phyloP scores from a whole-genome alignment of 2,888 invertebrate species.

The Apodemia mormo region DNA sequence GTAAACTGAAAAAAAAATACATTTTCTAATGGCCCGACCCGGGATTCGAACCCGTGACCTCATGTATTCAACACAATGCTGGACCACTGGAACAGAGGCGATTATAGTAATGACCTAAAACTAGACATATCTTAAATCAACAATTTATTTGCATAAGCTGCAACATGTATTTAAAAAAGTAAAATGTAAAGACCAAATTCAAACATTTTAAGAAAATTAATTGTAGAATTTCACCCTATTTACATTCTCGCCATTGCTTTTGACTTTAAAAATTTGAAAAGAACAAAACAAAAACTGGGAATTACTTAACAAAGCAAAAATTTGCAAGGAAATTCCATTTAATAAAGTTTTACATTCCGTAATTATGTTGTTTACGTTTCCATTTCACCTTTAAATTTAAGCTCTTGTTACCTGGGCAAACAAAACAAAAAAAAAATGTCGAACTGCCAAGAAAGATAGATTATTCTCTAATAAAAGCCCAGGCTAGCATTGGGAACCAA shows the following conservation, averaged over 20 bases:
- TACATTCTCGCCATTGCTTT: constrained; percentile 1
- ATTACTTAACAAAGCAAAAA: neutral
- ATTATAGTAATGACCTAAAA: neutral
- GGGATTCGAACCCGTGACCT: too few relatives aligned
- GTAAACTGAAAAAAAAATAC: too few relatives aligned
- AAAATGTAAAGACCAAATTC: neutral
- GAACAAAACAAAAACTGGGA: constrained; percentile 4
- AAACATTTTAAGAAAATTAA: neutral
- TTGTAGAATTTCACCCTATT: constrained; percentile 1
- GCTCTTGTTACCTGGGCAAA: too few relatives aligned
- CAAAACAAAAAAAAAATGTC: too few relatives aligned
- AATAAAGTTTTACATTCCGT: constrained; percentile 1
- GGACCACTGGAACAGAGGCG: too few relatives aligned
- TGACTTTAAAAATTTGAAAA: neutral
- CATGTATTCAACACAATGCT: too few relatives aligned
- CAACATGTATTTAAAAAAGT: neutral
- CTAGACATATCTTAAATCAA: neutral
- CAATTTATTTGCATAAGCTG: neutral
- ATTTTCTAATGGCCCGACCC: too few relatives aligned
- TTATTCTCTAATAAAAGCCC: too few relatives aligned
- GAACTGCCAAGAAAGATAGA: too few relatives aligned
- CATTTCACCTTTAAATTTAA: too few relatives aligned
- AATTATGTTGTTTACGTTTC: neutral
- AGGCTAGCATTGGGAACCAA: too few relatives aligned
- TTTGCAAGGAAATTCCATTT: constrained; percentile 7